Percentiles rank a stretch among this genome's conserved stretches.
Conservation (phyloP, 2,888 invertebrate species). For the Aporophyla nigra region DNA sequence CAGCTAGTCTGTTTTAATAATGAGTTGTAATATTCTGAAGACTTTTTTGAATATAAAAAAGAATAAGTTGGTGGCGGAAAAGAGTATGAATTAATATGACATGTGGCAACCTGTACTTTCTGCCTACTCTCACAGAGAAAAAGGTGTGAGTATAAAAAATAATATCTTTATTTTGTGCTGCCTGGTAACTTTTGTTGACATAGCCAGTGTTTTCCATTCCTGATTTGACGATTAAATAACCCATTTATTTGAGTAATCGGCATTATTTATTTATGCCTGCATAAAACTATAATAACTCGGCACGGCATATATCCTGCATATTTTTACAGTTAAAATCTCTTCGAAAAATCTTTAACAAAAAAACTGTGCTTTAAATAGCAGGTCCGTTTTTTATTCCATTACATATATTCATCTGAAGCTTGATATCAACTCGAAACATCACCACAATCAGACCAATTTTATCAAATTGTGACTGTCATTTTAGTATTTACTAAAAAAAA, state of each 20-base stretch:
- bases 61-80: neutral
- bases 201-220: neutral
- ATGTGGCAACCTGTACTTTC: neutral
- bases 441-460: no score
- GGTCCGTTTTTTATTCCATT: neutral
- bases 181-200: neutral
- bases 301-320: neutral
- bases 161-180: neutral
- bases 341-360: neutral
- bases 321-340: neutral
- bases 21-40: conserved; percentile 33
- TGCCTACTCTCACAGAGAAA: neutral
- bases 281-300: neutral
- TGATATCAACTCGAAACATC: neutral
- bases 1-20: conserved; percentile 43
- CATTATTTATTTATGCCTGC: neutral
- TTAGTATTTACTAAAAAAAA: no score
- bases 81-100: neutral
- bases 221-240: neutral
- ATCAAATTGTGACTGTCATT: no score
- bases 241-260: neutral
- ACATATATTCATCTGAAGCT: no score
- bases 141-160: neutral
- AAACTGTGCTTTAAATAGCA: neutral
- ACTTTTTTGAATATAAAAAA: conserved; percentile 22